These are phyloP conservation scores for Leptinotarsa peninsularis DNA, from an alignment of 2,888 invertebrate genomes.

Conservation along the genomic window DNA sequence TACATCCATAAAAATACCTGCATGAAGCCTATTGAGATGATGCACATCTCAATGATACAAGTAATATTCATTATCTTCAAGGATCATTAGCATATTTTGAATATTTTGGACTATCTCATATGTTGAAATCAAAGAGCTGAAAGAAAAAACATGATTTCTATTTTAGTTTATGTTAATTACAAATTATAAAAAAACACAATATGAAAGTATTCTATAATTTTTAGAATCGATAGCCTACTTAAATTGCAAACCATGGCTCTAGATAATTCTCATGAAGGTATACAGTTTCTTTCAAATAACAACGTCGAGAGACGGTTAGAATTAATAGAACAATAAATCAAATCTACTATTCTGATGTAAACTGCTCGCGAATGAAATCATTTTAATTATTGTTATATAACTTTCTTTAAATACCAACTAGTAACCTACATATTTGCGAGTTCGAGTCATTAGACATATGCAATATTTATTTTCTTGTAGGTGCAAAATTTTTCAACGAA, in stretches of 20 bases:
- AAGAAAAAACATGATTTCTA: no score
- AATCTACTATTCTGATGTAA: constrained; percentile 29
- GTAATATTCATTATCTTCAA: no score
- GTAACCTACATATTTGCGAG: constrained; percentile 22
- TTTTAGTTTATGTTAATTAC: no score
- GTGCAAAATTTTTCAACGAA: background rate
- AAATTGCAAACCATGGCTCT: background rate
- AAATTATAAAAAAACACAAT: background rate
- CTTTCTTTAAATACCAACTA: constrained; percentile 24
- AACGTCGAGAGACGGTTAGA: background rate
- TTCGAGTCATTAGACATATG: background rate
- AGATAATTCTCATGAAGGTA: background rate
- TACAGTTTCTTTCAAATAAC: background rate
- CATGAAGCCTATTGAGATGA: no score
- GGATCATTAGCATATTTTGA: no score
- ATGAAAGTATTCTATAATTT: background rate
- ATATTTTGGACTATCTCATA: no score
- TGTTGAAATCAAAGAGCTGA: no score
- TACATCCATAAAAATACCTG: no score
- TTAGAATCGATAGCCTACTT: background rate
- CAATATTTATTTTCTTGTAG: background rate
- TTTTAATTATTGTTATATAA: constrained; percentile 27
- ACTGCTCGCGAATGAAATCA: constrained; percentile 28
- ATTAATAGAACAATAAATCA: background rate
- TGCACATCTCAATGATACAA: no score